Evolutionary conservation across 2,888 invertebrate species (phyloP), one percentile per base, ranked within the genome.

Genomic region (Lithosia quadra): DNA sequence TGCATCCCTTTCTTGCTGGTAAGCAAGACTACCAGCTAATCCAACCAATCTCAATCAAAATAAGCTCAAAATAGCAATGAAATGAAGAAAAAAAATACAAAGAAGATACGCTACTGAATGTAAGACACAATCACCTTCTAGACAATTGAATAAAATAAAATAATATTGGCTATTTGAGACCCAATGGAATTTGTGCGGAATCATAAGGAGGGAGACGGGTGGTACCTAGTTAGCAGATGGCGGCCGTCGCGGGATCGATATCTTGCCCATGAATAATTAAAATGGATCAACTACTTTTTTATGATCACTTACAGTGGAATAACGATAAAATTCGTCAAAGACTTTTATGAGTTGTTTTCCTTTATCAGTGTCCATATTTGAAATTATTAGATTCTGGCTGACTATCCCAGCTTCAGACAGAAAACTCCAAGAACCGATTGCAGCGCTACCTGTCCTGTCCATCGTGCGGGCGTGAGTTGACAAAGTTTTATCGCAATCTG

Each of bases 181-280:
- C 10, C 18, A 60, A 60, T 60, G 24, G 8, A 39, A 21, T 60
- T 60, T 60, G 11, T 49, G 39, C 68, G 72, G 66, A 71, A 53
- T 57, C n/a, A 61, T 68, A 69, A 75, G 61, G 18, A 67, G 71
- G 72, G 67, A 73, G 82, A 80, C 78, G 82, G 78, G 76, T 68
- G 79, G 78, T 79, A n/a, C n/a, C n/a, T n/a, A 78, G 79, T 84
- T 75, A 80, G 77, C 86, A 87, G 87, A 85, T 88, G 88, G 83
- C 84, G 83, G 79, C 72, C 65, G 72, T 77, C 81, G 77, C 56
- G 60, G 78, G 87, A 90, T 92, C 91, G 86, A 91, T 92, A 91
- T 79, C 71, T 74, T 74, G 75, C 81, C 84, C 85, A 88, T 92
- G 91, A 92, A 92, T 92, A 91, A 92, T 92, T 91, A 90, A 91